phyloP scores from a whole-genome alignment of 2,888 invertebrate species.

The Eupithecia centaureata region DNA sequence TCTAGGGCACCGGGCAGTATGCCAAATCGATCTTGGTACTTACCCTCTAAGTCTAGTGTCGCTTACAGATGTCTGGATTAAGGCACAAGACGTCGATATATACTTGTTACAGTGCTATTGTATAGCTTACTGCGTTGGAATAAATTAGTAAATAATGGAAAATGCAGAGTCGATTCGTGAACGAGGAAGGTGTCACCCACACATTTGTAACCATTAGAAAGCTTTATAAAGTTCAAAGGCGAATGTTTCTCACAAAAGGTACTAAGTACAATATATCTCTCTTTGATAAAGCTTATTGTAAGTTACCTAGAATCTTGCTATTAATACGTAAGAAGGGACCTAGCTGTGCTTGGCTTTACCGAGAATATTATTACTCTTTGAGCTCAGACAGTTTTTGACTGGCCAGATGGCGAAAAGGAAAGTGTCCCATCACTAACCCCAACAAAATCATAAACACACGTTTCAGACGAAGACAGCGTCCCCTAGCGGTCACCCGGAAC shows the following conservation, averaged over 20 bases:
- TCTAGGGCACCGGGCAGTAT: constrained; percentile 43
- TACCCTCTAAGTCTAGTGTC: constrained; percentile 37
- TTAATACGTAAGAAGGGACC: background rate
- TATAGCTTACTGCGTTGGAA: background rate
- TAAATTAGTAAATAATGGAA: background rate
- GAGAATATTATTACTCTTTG: background rate
- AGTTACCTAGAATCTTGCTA: background rate
- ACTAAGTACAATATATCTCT: background rate
- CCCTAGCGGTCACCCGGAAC: constrained; percentile 39
- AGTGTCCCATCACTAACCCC: constrained; percentile 18
- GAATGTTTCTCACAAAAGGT: background rate
- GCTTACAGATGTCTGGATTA: constrained; percentile 40
- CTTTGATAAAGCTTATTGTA: background rate
- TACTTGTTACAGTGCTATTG: constrained; percentile 22
- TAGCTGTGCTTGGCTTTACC: background rate
- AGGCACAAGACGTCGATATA: constrained; percentile 28
- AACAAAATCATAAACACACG: constrained; percentile 34
- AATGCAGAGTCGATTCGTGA: background rate
- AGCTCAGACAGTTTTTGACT: background rate
- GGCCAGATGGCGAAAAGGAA: background rate
- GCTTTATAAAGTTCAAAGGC: background rate
- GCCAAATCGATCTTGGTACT: constrained; percentile 46
- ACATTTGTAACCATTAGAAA: background rate
- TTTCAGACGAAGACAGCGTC: constrained; percentile 33
- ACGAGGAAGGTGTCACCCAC: background rate